These are phyloP conservation scores for Cremastinae sp. DNA, from an alignment of 2,888 invertebrate species.

Conservation along the genomic window DNA sequence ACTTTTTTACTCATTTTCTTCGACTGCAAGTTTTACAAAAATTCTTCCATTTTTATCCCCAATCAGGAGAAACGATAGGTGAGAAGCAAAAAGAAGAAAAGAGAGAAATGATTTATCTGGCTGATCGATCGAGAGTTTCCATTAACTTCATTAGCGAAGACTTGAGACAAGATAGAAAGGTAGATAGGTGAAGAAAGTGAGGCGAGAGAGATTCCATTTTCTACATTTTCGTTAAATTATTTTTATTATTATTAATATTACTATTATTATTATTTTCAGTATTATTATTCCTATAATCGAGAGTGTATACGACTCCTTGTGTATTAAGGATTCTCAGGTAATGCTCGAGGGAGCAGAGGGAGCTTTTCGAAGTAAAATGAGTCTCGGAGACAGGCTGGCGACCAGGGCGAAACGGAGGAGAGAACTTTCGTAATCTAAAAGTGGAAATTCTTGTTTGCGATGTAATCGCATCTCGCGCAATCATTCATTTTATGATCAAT, in stretches of 20 bases:
- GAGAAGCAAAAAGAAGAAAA: not conserved
- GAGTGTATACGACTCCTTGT: not conserved
- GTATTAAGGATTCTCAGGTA: slow-evolving; percentile 24
- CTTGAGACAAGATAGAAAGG: too few relatives aligned
- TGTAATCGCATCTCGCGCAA: slow-evolving; percentile 37
- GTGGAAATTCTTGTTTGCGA: slow-evolving; percentile 40
- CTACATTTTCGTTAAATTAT: slow-evolving; percentile 20
- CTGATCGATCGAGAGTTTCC: slow-evolving; percentile 57
- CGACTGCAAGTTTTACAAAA: too few relatives aligned
- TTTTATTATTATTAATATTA: too few relatives aligned
- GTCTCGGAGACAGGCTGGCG: not conserved
- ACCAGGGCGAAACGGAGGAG: slow-evolving; percentile 4
- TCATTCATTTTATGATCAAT: slow-evolving; percentile 56
- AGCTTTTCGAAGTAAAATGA: slow-evolving; percentile 37
- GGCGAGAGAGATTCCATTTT: slow-evolving; percentile 27
- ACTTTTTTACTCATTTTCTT: too few relatives aligned
- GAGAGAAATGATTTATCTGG: slow-evolving; percentile 55
- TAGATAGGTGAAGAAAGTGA: too few relatives aligned
- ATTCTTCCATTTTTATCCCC: slow-evolving; percentile 7
- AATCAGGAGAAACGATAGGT: slow-evolving; percentile 2
- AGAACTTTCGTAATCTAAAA: slow-evolving; percentile 43
- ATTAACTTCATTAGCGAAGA: slow-evolving; percentile 53
- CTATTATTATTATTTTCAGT: too few relatives aligned
- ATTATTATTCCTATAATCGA: too few relatives aligned
- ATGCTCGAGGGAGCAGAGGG: not conserved